Evolutionary conservation across 1,140 invertebrate genomes (phyloP), one percentile per base, ranked within the genome.

Genomic region (Ceratosolen solmsi): DNA sequence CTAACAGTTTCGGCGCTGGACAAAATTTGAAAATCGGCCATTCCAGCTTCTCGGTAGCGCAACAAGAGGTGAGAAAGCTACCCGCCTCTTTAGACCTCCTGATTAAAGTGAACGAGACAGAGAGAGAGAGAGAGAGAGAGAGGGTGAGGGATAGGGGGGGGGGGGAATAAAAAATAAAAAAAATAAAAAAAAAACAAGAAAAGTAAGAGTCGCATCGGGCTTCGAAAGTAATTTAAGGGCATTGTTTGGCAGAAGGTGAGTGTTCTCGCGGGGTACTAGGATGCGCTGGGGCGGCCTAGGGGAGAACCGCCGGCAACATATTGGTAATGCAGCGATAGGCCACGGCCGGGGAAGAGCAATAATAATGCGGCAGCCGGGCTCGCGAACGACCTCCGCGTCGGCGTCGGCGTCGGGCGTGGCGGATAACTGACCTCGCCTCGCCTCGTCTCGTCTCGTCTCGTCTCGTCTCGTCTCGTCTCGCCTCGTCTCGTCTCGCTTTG

Each of bases 341-440:
- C 22, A 4, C 63, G 65, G 41, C n/a, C n/a, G 22, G 58, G n/a
- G 15, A 22, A 58, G 70, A 54, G 71, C 71, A 74, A 80, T 5
- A 58, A 58, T 22, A 15, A 4, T 65, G 56, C 79, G 71, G 41
- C 79, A 56, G 8, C 25, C 41, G 49, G 58, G 38, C 22, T 17
- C 27, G 71, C n/a, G 27, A 77, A 20, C 58, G 70, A 27, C 78
- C 56, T 74, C 76, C 60, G n/a, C n/a, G n/a, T n/a, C n/a, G n/a
- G 70, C 71, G 36, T 75, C 58, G 79, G 85, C 85, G 79, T 84
- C 85, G 88, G 88, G 88, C 87, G 87, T 89, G 88, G 87, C 87
- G 86, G 87, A 89, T 87, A 89, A 89, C 88, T 89, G 89, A 89
- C 89, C 88, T 89, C 87, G 86, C 85, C 71, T 77, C 82, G 84